Conservation (phyloP, 2,113 vertebrate species). For the Parotia lawesii region DNA sequence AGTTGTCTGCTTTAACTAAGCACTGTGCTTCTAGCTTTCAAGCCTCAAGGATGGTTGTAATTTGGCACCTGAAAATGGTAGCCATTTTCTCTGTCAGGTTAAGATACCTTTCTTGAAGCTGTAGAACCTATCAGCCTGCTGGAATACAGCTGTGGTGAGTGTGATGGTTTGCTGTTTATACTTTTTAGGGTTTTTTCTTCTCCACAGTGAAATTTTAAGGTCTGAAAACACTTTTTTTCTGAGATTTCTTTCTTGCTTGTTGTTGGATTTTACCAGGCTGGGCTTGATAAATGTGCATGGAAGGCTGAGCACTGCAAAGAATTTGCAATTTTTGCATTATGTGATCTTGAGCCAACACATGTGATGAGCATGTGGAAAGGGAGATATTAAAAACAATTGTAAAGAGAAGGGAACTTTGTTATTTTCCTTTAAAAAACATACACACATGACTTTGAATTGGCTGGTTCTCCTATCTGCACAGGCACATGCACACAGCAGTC, state of each 20-base stretch:
- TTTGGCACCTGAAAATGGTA: neutral
- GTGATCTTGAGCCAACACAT: neutral
- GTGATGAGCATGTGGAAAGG: neutral
- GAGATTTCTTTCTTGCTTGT: neutral
- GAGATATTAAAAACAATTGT: conserved; percentile 9
- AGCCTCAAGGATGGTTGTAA: neutral
- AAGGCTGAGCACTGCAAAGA: neutral
- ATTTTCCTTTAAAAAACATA: neutral
- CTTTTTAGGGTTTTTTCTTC: neutral
- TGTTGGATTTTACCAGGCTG: conserved; percentile 7
- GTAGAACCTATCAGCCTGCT: neutral
- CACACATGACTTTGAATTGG: neutral
- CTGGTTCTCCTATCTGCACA: neutral
- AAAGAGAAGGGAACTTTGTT: neutral
- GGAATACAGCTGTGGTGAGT: neutral
- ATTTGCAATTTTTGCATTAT: conserved; percentile 14
- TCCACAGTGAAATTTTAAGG: neutral
- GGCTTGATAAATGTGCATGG: neutral
- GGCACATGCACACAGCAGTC: neutral
- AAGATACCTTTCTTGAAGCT: neutral
- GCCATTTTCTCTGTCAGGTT: conserved; percentile 5
- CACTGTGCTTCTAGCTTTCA: neutral
- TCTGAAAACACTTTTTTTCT: neutral
- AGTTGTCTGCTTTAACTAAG: conserved; percentile 1
- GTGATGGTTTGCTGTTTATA: neutral